Percentiles rank a stretch among this genome's conserved stretches.
Conservation (phyloP, 2,113 vertebrate species). For the Argyrosomus japonicus region DNA sequence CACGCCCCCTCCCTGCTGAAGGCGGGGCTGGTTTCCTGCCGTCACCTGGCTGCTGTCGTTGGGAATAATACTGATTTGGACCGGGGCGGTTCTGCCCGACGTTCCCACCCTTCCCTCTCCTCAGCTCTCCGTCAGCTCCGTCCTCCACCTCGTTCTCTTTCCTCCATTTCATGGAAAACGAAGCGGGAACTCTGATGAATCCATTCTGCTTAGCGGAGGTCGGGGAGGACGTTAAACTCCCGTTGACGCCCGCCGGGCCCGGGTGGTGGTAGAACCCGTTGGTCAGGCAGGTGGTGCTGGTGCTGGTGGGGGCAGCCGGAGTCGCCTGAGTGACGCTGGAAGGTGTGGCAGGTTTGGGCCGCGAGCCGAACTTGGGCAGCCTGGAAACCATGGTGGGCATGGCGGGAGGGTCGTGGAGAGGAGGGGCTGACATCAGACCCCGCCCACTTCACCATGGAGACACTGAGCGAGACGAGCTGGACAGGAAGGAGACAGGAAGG, state of each 20-base stretch:
- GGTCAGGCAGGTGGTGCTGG: constrained; percentile 54
- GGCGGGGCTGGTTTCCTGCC: constrained; percentile 28
- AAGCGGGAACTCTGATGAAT: constrained; percentile 74
- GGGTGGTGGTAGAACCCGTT: constrained; percentile 77
- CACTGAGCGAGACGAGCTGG: constrained; percentile 35
- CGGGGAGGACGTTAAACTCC: background rate
- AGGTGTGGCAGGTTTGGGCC: constrained; percentile 73
- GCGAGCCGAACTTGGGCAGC: constrained; percentile 91
- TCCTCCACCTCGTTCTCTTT: constrained; percentile 79
- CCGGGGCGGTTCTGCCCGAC: background rate
- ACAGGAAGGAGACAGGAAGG: background rate
- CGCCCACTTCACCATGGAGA: constrained; percentile 81
- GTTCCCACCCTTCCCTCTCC: constrained; percentile 24
- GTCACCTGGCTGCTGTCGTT: constrained; percentile 30
- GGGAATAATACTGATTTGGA: constrained; percentile 25
- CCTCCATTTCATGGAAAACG: constrained; percentile 88
- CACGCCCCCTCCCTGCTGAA: constrained; percentile 46
- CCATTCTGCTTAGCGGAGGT: constrained; percentile 83
- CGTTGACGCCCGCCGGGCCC: constrained; percentile 34
- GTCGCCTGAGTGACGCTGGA: background rate
- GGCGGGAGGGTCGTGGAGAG: constrained; percentile 72
- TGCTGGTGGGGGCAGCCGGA: background rate
- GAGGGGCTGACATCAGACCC: constrained; percentile 93
- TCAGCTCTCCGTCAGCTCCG: constrained; percentile 70
- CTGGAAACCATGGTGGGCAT: constrained; percentile 92